phyloP scores from a whole-genome alignment of 2,888 invertebrate species.

The Lithophane ornitopus region DNA sequence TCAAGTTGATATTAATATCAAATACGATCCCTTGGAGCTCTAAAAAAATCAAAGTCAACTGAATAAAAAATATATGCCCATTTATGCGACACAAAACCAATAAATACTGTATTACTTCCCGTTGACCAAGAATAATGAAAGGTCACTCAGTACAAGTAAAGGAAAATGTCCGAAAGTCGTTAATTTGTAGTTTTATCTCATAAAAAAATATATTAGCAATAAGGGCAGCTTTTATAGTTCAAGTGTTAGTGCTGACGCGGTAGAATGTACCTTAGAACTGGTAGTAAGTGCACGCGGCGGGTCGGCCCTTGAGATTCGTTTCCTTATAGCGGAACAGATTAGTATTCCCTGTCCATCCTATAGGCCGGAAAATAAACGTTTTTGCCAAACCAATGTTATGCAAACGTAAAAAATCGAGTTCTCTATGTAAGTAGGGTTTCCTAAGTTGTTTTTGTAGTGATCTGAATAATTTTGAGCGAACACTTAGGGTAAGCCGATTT shows the following conservation, averaged over 20 bases:
- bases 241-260: background rate
- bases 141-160: too few species aligned
- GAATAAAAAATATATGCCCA: background rate
- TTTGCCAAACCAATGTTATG: conserved; percentile 54
- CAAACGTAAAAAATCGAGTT: conserved; percentile 60
- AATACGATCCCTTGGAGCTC: background rate
- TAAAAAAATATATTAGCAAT: background rate
- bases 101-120: too few species aligned
- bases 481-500: conserved; percentile 59
- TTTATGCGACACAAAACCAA: too few species aligned
- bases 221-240: background rate
- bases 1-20: background rate
- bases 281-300: background rate
- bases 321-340: conserved; percentile 54
- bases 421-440: conserved; percentile 57
- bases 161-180: too few species aligned
- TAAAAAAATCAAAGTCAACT: background rate
- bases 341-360: conserved; percentile 65
- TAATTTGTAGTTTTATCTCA: too few species aligned
- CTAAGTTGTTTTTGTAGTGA: conserved; percentile 61
- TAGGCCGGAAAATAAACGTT: conserved; percentile 53
- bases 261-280: conserved; percentile 6
- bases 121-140: too few species aligned
- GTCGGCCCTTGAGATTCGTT: conserved; percentile 30
- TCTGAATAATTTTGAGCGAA: conserved; percentile 60